phyloP scores from a whole-genome alignment of 2,888 invertebrate genomes.

The Gastracanthus pulcherrimus region DNA sequence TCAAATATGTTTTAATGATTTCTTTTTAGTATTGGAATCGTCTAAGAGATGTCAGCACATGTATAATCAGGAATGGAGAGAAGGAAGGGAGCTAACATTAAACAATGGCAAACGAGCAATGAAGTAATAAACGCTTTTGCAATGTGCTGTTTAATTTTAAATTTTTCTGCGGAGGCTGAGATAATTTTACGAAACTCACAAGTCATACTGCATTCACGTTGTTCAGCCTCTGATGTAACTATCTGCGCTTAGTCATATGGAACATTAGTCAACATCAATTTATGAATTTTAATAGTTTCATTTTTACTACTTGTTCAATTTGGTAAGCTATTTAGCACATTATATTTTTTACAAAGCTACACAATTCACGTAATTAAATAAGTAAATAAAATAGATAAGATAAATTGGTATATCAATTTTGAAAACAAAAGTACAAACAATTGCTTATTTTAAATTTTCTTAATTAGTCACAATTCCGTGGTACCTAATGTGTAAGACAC shows the following conservation, averaged over 20 bases:
- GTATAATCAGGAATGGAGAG: background rate
- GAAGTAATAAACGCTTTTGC: slow-evolving; percentile 24
- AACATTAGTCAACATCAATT: background rate
- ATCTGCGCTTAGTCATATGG: background rate
- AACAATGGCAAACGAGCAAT: slow-evolving; percentile 15
- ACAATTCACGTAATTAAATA: background rate
- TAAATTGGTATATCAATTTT: no score
- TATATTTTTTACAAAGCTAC: background rate
- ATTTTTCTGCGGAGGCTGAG: slow-evolving; percentile 23
- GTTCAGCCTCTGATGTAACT: slow-evolving; percentile 1
- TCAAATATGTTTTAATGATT: background rate
- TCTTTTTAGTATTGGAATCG: background rate
- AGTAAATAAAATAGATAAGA: no score
- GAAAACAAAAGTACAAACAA: no score
- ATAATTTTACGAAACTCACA: background rate
- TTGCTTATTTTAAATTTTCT: no score
- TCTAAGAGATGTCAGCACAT: slow-evolving; percentile 19
- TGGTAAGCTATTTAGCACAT: background rate
- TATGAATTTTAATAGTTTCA: background rate
- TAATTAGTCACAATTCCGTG: no score
- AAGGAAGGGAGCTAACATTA: background rate
- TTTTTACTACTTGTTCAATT: no score
- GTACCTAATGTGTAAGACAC: no score
- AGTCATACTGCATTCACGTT: background rate
- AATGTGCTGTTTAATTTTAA: background rate